A percentile compares a stretch with the other conserved stretches of the same genome.
Conservation (phyloP, 2,797 vertebrate species). For the Pterois miles region DNA sequence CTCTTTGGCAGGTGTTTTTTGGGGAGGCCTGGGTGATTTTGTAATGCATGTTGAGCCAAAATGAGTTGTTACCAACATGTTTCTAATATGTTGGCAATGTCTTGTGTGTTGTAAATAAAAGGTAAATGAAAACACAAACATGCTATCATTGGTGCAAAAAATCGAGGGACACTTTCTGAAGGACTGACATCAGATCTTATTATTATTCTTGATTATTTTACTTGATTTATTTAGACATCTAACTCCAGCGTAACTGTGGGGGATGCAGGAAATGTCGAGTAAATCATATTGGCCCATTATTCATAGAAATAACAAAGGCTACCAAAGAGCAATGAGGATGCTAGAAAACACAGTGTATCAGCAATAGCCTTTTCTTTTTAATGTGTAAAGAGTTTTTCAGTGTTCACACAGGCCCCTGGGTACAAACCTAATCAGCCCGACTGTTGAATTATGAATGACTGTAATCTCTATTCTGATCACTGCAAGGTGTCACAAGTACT, state of each 20-base stretch:
- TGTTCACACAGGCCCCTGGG: slow-evolving; percentile 42
- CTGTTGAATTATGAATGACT: slow-evolving; percentile 66
- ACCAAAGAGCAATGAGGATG: not conserved
- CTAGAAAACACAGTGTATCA: slow-evolving; percentile 9
- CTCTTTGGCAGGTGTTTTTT: slow-evolving; percentile 12
- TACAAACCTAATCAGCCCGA: slow-evolving; percentile 51
- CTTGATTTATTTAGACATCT: too few relatives aligned
- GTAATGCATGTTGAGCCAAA: not conserved
- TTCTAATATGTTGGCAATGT: not conserved
- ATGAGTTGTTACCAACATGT: not conserved
- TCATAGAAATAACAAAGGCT: not conserved
- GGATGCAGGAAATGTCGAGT: not conserved
- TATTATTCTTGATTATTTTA: not conserved
- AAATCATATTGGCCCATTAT: not conserved
- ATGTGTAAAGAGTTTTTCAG: slow-evolving; percentile 31
- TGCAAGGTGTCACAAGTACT: slow-evolving; percentile 23
- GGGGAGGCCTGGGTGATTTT: not conserved
- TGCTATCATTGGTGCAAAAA: not conserved
- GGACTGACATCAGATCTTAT: not conserved
- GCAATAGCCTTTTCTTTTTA: slow-evolving; percentile 20
- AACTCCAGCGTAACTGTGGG: not conserved
- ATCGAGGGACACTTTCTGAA: not conserved
- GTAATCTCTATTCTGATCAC: slow-evolving; percentile 44
- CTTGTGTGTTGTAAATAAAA: not conserved
- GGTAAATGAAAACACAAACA: not conserved